phyloP scores from a whole-genome alignment of 2,888 invertebrate genomes.

The Limnephilus auricula region DNA sequence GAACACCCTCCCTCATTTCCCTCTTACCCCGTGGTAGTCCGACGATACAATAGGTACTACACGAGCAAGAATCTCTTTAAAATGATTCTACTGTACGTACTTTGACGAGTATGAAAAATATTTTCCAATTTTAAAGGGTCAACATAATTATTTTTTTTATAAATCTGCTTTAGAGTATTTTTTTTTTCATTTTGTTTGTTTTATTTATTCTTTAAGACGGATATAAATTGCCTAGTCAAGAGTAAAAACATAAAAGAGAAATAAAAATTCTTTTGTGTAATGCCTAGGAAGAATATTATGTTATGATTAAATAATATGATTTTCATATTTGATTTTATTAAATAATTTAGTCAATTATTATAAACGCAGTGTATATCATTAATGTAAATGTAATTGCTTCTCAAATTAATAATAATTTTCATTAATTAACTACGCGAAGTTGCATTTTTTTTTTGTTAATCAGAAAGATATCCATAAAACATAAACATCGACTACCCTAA shows the following conservation, averaged over 20 bases:
- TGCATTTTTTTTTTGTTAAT: background rate
- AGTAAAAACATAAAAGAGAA: background rate
- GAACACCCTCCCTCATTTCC: too few relatives aligned
- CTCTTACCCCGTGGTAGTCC: too few relatives aligned
- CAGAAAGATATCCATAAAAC: background rate
- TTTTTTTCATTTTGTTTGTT: background rate
- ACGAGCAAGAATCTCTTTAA: too few relatives aligned
- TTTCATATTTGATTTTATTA: too few relatives aligned
- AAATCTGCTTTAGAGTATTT: background rate
- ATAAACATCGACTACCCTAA: background rate
- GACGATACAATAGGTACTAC: too few relatives aligned
- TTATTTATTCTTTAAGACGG: background rate
- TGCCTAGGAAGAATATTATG: background rate
- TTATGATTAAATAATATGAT: background rate
- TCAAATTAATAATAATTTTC: background rate
- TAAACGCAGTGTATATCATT: conserved; percentile 19
- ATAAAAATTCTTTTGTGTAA: background rate
- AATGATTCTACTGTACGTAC: background rate
- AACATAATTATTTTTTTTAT: background rate
- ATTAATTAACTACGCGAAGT: background rate
- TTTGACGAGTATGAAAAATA: background rate
- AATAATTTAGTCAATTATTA: conserved; percentile 32
- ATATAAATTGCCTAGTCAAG: conserved; percentile 35
- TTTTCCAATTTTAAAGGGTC: background rate
- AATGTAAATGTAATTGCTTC: background rate